These are phyloP conservation scores for Rotaria macrura DNA, from an alignment of 2,888 invertebrate genomes.

Conservation along the genomic window DNA sequence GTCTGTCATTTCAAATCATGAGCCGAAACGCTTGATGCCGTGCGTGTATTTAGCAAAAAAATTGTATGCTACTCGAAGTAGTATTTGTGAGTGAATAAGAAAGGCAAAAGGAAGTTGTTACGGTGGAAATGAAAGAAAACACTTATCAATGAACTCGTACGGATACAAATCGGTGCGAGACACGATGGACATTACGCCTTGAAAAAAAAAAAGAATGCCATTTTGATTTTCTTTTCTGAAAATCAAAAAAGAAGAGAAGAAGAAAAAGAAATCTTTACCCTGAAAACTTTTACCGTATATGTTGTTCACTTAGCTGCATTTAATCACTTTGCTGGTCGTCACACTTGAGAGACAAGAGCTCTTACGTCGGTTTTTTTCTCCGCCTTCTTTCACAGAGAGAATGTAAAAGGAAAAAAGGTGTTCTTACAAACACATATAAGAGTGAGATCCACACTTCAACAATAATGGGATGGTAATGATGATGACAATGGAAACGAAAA, in stretches of 20 bases:
- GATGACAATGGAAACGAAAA: neutral
- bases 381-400: neutral
- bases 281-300: neutral
- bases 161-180: neutral
- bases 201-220: neutral
- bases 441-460: neutral
- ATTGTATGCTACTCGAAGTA: neutral
- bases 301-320: neutral
- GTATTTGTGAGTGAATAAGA: neutral
- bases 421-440: neutral
- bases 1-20: slow-evolving; percentile 11
- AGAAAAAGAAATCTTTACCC: neutral
- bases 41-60: neutral
- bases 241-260: neutral
- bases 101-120: slow-evolving; percentile 11
- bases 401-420: neutral
- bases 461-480: neutral
- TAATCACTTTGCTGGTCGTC: slow-evolving; percentile 10
- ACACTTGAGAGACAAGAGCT: slow-evolving; percentile 1
- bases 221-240: neutral
- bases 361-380: neutral
- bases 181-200: neutral
- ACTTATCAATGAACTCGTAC: neutral
- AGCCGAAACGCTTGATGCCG: slow-evolving; percentile 8
- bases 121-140: slow-evolving; percentile 6